phyloP scores from a whole-genome alignment of 2,888 invertebrate genomes.

The Drosophila antonietae region DNA sequence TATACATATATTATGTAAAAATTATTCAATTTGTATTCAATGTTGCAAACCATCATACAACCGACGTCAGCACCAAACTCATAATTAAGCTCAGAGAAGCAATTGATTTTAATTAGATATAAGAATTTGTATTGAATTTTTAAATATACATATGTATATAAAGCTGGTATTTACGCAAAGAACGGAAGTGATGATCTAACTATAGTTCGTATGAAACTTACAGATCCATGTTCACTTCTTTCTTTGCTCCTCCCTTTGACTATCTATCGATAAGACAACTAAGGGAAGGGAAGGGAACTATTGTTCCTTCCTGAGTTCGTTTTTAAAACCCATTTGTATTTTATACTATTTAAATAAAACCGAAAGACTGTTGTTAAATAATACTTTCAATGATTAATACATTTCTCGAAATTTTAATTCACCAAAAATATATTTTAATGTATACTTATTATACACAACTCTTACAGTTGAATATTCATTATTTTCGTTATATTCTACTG shows the following conservation, averaged over 20 bases:
- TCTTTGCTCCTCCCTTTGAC: too few relatives aligned
- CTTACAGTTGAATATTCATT: slow-evolving; percentile 31
- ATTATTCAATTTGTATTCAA: slow-evolving; percentile 1
- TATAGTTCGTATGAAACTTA: neutral
- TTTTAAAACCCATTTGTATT: neutral
- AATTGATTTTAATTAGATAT: neutral
- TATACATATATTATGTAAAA: neutral
- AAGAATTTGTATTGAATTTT: neutral
- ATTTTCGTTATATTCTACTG: slow-evolving; percentile 86
- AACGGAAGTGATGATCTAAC: neutral
- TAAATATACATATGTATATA: neutral
- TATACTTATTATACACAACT: slow-evolving; percentile 61
- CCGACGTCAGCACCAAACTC: neutral
- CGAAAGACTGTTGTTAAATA: neutral
- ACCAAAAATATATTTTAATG: slow-evolving; percentile 69
- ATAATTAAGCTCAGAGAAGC: neutral
- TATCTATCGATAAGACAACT: too few relatives aligned
- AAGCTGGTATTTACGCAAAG: neutral
- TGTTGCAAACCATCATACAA: neutral
- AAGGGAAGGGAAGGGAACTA: too few relatives aligned
- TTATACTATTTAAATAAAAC: neutral
- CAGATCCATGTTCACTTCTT: neutral
- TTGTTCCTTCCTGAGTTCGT: too few relatives aligned
- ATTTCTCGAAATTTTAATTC: slow-evolving; percentile 58
- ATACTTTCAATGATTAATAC: neutral